Evolutionary conservation across 2,113 vertebrate species (phyloP), one percentile per base, ranked within the genome.

Genomic region (Turdus rufiventris): DNA sequence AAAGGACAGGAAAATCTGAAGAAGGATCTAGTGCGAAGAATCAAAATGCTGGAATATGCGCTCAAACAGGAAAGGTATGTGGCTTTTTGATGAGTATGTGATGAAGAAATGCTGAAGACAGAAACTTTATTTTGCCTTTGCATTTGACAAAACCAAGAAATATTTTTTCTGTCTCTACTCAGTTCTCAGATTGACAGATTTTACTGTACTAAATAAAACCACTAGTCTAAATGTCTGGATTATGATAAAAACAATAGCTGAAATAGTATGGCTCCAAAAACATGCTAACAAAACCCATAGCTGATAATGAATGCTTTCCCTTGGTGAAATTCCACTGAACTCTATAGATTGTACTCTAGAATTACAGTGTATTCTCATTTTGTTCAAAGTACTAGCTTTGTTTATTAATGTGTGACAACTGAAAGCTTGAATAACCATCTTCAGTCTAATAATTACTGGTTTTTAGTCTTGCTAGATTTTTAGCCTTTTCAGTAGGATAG

Each of bases 21-120:
- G 96, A 98, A 98, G 93, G 98, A 98, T 95, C 97, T 98, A 61
- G 98, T 98, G 89, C 97, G 98, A 89, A 98, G 98, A 97, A 98
- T 98, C 97, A 98, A 98, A 97, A 98, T 98, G 98, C 95, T 98
- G 97, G 98, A 98, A 93, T 98, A 98, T 70, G 98, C 98, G 3
- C 98, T 98, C 93, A 98, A 98, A 91, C 98, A 98, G 75, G 98
- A 98, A 97, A 98, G 98, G 98, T 98, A 97, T 7, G 85, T 62
- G 40, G 82, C 24, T 93, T 74, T 70, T 77, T 42, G 4, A 51
- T 43, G 40, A 57, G 40, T 43, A 20, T 19, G 1, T 20, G 33
- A 19, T 8, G 56, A 68, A 48, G 45, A 71, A 70, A 43, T 91
- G 79, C n/a, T 75, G 21, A 65, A 72, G 48, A 33, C 23, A 40